Evolutionary conservation across 2,113 vertebrate species (phyloP).

Genomic region (Pseudopipra pipra): DNA sequence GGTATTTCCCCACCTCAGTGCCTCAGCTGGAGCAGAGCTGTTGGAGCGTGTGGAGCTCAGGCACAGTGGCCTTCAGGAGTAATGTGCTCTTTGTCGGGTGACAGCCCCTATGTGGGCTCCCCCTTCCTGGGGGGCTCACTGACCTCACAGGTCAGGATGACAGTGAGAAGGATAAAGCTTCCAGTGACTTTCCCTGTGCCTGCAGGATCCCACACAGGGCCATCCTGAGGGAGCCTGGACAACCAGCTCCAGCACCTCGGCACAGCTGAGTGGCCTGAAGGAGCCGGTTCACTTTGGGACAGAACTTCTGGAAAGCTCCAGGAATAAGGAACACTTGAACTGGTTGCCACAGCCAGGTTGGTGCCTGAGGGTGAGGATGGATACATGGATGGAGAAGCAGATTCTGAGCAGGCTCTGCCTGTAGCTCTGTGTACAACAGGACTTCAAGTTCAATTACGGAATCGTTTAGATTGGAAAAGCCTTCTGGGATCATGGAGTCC

Average conservation of each 20-base stretch:
- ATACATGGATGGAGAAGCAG: neutral
- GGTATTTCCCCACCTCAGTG: neutral
- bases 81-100: neutral
- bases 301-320: neutral
- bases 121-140: accelerated
- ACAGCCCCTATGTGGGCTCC: neutral
- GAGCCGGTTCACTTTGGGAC: neutral
- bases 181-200: accelerated
- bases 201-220: accelerated
- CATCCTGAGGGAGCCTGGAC: neutral
- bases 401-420: neutral
- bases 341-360: neutral
- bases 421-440: neutral
- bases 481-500: neutral
- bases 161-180: neutral
- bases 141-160: neutral
- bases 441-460: accelerated
- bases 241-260: neutral
- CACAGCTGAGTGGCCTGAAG: accelerated
- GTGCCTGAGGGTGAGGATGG: neutral
- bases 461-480: neutral
- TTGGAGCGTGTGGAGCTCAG: neutral
- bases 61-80: accelerated
- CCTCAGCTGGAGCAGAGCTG: neutral
- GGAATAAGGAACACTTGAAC: neutral